Evolutionary conservation across 2,113 vertebrate species (phyloP), one percentile per base, ranked within the genome.

Genomic region (Oreochromis niloticus): DNA sequence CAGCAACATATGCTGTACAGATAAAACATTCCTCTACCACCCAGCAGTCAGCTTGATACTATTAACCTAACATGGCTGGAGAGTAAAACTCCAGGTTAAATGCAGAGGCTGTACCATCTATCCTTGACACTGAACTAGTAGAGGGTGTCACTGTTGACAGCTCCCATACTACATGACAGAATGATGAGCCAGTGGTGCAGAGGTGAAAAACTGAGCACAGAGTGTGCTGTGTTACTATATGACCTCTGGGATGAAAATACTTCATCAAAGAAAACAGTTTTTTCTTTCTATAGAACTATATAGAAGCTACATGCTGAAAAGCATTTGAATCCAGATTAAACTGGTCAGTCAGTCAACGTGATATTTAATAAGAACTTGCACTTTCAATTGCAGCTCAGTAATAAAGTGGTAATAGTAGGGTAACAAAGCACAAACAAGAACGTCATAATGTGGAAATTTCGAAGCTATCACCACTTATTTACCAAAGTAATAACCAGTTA

Each of bases 61-160:
- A 86, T 92, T 87, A 90, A 88, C 46, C 82, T 59, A 88, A 94
- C 91, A 87, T 54, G 81, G 89, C 83, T 75, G 41, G 13, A 17
- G 79, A 90, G 83, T 88, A 90, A 78, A 92, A 91, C 86, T 87
- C 41, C n/a, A 54, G 82, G 87, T 90, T 87, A 90, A 93, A 91
- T 88, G 87, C 90, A 89, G 80, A 88, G 85, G 87, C 92, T 71
- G 81, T 46, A 73, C 43, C 87, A 92, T 90, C 89, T 90, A 93
- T 92, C 86, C 90, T 84, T 90, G 87, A 93, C 91, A 93, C 83
- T 88, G 86, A 90, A 83, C 91, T 88, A 90, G 90, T 55, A 24
- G 56, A 87, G 73, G 87, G 88, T 90, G 89, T 92, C 92, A 90
- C 81, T 90, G 86, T 83, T 93, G 94, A 94, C 94, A 91, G 94